These are phyloP conservation scores for Agriopis leucophaearia DNA, from an alignment of 2,888 invertebrate genomes.

Conservation along the genomic window DNA sequence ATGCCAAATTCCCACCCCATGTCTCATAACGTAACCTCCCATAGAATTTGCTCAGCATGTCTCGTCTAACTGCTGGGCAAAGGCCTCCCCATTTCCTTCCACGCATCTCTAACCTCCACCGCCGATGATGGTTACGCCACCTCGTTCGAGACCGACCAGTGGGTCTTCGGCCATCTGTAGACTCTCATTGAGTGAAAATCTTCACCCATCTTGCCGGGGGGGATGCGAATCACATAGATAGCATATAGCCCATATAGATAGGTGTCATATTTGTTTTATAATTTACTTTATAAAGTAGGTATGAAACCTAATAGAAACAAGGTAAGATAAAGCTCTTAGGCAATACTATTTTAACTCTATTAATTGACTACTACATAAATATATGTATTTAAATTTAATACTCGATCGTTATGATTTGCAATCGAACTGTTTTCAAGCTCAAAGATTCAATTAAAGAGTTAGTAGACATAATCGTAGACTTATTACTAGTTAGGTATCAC, in stretches of 20 bases:
- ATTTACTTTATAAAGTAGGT: too few species aligned
- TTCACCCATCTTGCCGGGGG: too few species aligned
- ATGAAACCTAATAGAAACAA: background rate
- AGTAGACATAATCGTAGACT: background rate
- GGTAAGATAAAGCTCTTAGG: background rate
- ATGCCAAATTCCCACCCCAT: background rate
- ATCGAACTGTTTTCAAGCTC: background rate
- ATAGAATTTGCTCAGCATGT: background rate
- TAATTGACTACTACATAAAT: background rate
- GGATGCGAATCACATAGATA: too few species aligned
- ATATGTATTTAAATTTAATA: background rate
- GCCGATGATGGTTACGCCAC: too few species aligned
- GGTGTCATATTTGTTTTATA: too few species aligned
- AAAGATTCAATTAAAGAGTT: background rate
- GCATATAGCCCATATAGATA: too few species aligned
- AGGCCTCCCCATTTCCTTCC: too few species aligned
- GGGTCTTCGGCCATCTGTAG: too few species aligned
- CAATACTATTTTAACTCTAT: background rate
- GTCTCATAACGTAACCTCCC: background rate
- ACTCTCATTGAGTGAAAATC: too few species aligned
- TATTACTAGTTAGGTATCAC: slow-evolving; percentile 11
- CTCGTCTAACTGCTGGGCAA: too few species aligned
- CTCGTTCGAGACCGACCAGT: too few species aligned
- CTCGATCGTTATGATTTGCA: background rate
- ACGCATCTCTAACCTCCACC: too few species aligned